These are phyloP conservation scores for Glossophaga mutica DNA, from an alignment of 2,797 vertebrate genomes.

Conservation along the genomic window DNA sequence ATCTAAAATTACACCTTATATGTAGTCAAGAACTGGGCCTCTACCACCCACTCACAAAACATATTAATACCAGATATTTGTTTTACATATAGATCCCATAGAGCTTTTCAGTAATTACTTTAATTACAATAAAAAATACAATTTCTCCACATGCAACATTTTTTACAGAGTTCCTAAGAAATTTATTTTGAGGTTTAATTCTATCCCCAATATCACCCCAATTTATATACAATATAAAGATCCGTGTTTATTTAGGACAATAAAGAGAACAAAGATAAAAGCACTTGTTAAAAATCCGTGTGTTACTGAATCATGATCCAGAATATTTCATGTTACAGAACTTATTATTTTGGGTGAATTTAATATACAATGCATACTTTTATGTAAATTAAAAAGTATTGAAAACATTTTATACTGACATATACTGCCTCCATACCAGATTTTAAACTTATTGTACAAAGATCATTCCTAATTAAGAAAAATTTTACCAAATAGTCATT, in stretches of 20 bases:
- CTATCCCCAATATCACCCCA: not conserved
- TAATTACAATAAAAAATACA: not conserved
- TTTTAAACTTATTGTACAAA: not conserved
- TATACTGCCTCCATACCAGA: not conserved
- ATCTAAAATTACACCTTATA: not conserved
- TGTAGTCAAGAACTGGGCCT: not conserved
- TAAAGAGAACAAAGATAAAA: not conserved
- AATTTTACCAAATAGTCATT: not conserved
- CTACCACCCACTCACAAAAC: not conserved
- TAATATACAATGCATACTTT: not conserved
- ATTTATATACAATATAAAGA: not conserved
- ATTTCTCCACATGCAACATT: not conserved
- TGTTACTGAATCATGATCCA: not conserved
- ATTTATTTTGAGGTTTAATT: not conserved
- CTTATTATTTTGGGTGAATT: not conserved
- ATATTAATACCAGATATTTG: not conserved
- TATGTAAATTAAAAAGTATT: not conserved
- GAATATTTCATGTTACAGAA: not conserved
- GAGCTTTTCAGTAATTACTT: not conserved
- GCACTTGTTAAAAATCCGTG: not conserved
- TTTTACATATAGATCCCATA: not conserved
- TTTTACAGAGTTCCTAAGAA: not conserved
- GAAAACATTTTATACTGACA: not conserved
- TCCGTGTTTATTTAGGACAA: not conserved
- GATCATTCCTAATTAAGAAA: not conserved